These are phyloP conservation scores for Peromyscus leucopus DNA, from an alignment of 2,113 vertebrate species.

Conservation along the genomic window DNA sequence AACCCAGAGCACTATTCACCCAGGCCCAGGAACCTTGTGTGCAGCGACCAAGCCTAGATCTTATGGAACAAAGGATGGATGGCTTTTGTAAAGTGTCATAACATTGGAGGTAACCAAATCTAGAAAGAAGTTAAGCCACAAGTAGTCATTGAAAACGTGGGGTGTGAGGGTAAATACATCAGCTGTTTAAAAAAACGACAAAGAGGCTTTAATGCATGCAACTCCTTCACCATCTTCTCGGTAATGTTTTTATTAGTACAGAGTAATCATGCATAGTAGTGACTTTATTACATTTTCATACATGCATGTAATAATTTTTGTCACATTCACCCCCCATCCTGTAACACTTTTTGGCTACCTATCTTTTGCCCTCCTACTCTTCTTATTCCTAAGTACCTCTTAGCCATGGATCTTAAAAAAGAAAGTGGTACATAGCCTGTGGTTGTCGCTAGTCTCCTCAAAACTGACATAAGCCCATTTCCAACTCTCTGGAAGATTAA, in stretches of 20 bases:
- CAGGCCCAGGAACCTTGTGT: neutral
- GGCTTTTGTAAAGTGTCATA: neutral
- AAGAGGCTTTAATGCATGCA: neutral
- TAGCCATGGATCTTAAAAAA: neutral
- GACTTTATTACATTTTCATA: neutral
- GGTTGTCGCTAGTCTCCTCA: neutral
- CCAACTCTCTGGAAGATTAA: neutral
- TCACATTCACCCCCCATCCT: neutral
- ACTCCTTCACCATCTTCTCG: neutral
- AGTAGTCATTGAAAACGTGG: neutral
- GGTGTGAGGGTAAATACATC: neutral
- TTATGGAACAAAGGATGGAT: neutral
- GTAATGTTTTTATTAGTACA: neutral
- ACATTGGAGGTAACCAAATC: neutral
- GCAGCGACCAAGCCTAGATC: neutral
- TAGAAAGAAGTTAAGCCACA: neutral
- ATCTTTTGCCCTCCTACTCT: neutral
- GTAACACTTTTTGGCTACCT: neutral
- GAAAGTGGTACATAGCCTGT: neutral
- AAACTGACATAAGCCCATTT: neutral
- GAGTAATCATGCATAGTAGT: neutral
- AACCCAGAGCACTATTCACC: neutral
- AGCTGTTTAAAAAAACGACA: neutral
- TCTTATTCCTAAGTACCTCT: neutral
- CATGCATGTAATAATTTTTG: neutral